Conservation (phyloP, 2,888 invertebrate genomes). For the Rhagonycha lutea region DNA sequence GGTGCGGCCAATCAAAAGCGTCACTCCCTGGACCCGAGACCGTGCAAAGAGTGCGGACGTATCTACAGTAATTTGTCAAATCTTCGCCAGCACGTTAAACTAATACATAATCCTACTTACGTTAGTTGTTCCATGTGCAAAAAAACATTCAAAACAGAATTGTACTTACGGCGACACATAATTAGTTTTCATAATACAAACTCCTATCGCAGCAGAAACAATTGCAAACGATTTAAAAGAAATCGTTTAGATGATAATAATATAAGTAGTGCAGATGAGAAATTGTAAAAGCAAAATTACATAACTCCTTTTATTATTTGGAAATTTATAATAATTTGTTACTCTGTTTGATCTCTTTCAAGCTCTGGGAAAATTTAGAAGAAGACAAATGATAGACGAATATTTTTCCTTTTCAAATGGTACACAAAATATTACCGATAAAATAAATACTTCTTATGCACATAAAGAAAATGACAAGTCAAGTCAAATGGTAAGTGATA, state of each 20-base stretch:
- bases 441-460: background rate
- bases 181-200: constrained; percentile 59
- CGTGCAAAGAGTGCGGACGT: constrained; percentile 67
- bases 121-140: constrained; percentile 65
- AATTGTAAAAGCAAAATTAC: background rate
- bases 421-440: background rate
- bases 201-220: background rate
- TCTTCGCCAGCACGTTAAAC: constrained; percentile 67
- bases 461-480: background rate
- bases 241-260: background rate
- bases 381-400: constrained; percentile 42
- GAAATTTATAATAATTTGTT: background rate
- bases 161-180: constrained; percentile 65
- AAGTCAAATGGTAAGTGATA: background rate
- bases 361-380: constrained; percentile 34
- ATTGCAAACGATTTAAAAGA: background rate
- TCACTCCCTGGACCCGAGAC: constrained; percentile 60
- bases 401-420: constrained; percentile 40
- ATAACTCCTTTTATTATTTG: background rate
- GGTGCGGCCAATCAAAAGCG: constrained; percentile 53
- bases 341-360: background rate
- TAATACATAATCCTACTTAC: constrained; percentile 67
- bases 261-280: background rate
- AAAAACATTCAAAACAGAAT: constrained; percentile 67
- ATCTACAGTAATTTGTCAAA: constrained; percentile 69